phyloP scores from a whole-genome alignment of 2,888 invertebrate species.

The Apodemia duryi region DNA sequence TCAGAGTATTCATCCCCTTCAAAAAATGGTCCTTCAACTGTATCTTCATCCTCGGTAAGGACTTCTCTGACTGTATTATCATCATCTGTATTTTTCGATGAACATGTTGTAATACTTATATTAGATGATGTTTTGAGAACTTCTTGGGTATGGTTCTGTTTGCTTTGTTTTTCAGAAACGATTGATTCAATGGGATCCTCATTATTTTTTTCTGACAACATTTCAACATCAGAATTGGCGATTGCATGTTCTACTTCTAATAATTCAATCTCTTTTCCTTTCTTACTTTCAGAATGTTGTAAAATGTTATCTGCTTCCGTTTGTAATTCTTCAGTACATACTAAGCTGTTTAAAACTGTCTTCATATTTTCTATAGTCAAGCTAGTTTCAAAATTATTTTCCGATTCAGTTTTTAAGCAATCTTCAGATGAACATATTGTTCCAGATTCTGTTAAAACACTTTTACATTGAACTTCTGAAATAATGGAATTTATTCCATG shows the following conservation, averaged over 20 bases:
- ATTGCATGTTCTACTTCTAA: conserved; percentile 5
- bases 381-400: neutral
- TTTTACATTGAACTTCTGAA: conserved; percentile 18
- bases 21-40: conserved; percentile 64
- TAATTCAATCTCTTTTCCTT: neutral
- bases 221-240: conserved; percentile 38
- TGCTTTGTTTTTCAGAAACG: neutral
- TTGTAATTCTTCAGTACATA: neutral
- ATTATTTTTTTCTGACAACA: conserved; percentile 42
- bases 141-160: conserved; percentile 37
- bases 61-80: conserved; percentile 51
- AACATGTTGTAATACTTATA: conserved; percentile 41
- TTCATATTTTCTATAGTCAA: neutral
- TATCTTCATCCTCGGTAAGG: conserved; percentile 69
- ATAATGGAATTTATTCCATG: neutral
- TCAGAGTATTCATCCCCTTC: conserved; percentile 51
- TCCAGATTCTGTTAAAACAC: neutral
- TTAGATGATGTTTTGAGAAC: conserved; percentile 36
- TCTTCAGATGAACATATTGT: neutral
- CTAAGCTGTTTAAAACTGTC: neutral
- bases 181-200: neutral
- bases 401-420: neutral
- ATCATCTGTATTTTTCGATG: conserved; percentile 47
- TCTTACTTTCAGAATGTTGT: neutral
- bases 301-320: neutral